A percentile compares a stretch with the other conserved stretches of the same genome.
Conservation (phyloP, 2,888 invertebrate species). For the Epirrita christyi region DNA sequence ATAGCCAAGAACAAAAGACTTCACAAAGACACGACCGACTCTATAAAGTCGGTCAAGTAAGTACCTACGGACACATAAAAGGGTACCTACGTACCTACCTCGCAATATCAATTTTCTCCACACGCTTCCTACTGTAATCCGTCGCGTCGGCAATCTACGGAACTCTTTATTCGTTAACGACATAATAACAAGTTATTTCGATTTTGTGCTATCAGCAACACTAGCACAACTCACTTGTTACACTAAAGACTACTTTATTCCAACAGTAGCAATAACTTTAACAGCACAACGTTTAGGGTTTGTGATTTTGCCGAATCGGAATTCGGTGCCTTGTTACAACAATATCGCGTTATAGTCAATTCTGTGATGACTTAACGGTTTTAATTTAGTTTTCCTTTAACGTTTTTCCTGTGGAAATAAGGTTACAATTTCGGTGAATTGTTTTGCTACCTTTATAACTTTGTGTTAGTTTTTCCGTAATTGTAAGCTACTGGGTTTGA, state of each 20-base stretch:
- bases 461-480: neutral
- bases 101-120: constrained; percentile 43
- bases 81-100: neutral
- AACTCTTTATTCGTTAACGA: constrained; percentile 58
- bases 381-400: constrained; percentile 13
- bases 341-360: constrained; percentile 30
- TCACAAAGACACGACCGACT: constrained; percentile 6
- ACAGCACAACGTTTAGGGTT: constrained; percentile 2
- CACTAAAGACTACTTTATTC: constrained; percentile 36
- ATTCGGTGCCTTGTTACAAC: constrained; percentile 29
- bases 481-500: neutral
- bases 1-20: neutral
- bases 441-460: neutral
- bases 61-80: constrained; percentile 9
- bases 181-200: constrained; percentile 57
- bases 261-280: constrained; percentile 24
- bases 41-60: constrained; percentile 6
- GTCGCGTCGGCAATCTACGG: constrained; percentile 47
- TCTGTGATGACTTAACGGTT: constrained; percentile 29
- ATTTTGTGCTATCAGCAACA: constrained; percentile 46
- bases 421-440: neutral
- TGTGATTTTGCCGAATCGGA: constrained; percentile 22
- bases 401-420: constrained; percentile 10
- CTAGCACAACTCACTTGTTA: constrained; percentile 26
- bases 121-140: constrained; percentile 43